These are phyloP conservation scores for Merodon equestris DNA, from an alignment of 2,888 invertebrate species.

Conservation along the genomic window DNA sequence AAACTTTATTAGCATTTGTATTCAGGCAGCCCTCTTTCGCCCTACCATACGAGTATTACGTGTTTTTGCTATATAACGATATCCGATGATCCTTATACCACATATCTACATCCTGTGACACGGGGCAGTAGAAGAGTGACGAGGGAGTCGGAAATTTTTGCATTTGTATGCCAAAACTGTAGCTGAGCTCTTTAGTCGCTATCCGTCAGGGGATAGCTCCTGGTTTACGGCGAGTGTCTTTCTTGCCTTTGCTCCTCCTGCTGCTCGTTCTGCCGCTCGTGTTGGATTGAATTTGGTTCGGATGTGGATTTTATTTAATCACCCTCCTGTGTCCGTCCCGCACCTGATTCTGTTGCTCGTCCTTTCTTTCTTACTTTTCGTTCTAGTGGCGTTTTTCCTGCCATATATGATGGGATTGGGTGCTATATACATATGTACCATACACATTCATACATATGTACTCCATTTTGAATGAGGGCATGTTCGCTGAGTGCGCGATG, in stretches of 20 bases:
- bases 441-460: too few species aligned
- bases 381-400: too few species aligned
- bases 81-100: constrained; percentile 64
- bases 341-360: constrained; percentile 27
- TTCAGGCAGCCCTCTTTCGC: constrained; percentile 4
- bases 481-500: constrained; percentile 47
- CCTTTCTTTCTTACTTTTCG: too few species aligned
- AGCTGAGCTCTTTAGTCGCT: constrained; percentile 63
- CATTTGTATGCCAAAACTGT: constrained; percentile 66
- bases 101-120: constrained; percentile 41
- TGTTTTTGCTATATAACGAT: constrained; percentile 19
- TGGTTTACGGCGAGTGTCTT: constrained; percentile 48
- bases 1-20: constrained; percentile 68
- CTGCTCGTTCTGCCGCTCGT: too few species aligned
- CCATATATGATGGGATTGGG: too few species aligned
- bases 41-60: not conserved
- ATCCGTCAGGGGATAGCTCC: constrained; percentile 63
- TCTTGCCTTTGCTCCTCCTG: constrained; percentile 10
- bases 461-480: too few species aligned
- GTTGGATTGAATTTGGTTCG: too few species aligned
- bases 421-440: too few species aligned
- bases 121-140: not conserved
- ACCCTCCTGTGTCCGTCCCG: constrained; percentile 39
- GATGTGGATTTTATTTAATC: constrained; percentile 54
- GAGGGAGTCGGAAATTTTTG: constrained; percentile 45